Evolutionary conservation across 2,888 invertebrate genomes (phyloP).

Genomic region (Steromphala cineraria): DNA sequence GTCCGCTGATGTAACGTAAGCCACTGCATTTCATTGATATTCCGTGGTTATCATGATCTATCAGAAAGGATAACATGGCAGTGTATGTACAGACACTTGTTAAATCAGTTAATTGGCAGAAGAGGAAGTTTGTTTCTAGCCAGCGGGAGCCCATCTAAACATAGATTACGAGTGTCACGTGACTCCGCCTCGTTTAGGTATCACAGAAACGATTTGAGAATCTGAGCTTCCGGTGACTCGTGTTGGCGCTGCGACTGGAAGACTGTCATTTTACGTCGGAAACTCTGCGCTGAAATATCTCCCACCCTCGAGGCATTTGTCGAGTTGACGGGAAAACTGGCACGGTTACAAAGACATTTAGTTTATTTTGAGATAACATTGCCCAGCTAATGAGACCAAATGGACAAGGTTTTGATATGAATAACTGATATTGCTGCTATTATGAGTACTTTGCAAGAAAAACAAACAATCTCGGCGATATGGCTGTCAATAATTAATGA

Average conservation of each 20-base stretch:
- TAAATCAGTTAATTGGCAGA: background rate
- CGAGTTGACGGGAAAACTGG: background rate
- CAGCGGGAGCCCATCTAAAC: background rate
- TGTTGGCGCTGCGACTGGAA: background rate
- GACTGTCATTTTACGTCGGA: background rate
- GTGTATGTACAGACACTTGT: background rate
- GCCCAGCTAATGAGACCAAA: background rate
- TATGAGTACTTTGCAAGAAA: background rate
- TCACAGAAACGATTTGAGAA: background rate
- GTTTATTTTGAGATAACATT: background rate
- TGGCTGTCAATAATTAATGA: background rate
- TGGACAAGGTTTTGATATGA: background rate
- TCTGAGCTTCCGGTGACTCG: background rate
- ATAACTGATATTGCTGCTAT: background rate
- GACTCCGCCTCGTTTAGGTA: background rate
- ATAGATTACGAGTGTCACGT: background rate
- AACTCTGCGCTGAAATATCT: background rate
- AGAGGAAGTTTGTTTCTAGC: background rate
- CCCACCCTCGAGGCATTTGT: background rate
- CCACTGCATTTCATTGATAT: conserved; percentile 1
- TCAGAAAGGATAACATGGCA: background rate
- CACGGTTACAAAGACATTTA: background rate
- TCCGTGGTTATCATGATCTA: background rate
- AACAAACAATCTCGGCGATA: background rate
- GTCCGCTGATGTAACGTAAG: background rate